Conservation (phyloP, 2,113 vertebrate species). For the Aleadryas rufinucha region DNA sequence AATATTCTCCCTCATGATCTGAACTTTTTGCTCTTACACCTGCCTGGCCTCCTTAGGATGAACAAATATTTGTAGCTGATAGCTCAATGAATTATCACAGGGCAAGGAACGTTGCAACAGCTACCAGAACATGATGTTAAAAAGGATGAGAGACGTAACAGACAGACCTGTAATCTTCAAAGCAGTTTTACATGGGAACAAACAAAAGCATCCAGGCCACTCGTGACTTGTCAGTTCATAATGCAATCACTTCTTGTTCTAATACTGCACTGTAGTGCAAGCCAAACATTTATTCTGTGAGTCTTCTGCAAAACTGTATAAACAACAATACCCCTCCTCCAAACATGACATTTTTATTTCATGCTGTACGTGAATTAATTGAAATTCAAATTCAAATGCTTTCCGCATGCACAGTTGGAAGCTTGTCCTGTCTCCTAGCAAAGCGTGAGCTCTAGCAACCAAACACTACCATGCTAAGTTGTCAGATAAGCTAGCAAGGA, state of each 20-base stretch:
- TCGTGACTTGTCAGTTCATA: slow-evolving; percentile 47
- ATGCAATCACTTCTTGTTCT: slow-evolving; percentile 5
- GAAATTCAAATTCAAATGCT: slow-evolving; percentile 27
- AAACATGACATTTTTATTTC: slow-evolving; percentile 37
- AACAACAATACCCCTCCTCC: slow-evolving; percentile 2
- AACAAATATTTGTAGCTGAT: slow-evolving; percentile 60
- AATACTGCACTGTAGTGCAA: slow-evolving; percentile 18
- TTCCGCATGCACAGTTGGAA: slow-evolving; percentile 29
- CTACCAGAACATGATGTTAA: slow-evolving; percentile 45
- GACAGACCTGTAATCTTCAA: slow-evolving; percentile 25
- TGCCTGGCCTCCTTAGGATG: not conserved
- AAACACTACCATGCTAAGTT: not conserved
- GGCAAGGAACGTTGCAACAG: slow-evolving; percentile 9
- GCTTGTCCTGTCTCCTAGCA: slow-evolving; percentile 33
- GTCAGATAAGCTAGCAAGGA: slow-evolving; percentile 13
- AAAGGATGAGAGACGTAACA: slow-evolving; percentile 28
- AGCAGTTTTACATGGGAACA: not conserved
- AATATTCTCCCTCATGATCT: not conserved
- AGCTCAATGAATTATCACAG: slow-evolving; percentile 48
- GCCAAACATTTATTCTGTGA: not conserved
- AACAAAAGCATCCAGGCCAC: not conserved
- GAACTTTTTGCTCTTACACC: slow-evolving; percentile 36
- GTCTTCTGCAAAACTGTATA: not conserved
- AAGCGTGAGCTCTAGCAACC: not conserved
- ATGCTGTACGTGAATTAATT: slow-evolving; percentile 24